A percentile compares a stretch with the other conserved stretches of the same genome.
Evolutionary conservation across 2,797 vertebrate species (phyloP).

Genomic region (Galagoides demidoff): DNA sequence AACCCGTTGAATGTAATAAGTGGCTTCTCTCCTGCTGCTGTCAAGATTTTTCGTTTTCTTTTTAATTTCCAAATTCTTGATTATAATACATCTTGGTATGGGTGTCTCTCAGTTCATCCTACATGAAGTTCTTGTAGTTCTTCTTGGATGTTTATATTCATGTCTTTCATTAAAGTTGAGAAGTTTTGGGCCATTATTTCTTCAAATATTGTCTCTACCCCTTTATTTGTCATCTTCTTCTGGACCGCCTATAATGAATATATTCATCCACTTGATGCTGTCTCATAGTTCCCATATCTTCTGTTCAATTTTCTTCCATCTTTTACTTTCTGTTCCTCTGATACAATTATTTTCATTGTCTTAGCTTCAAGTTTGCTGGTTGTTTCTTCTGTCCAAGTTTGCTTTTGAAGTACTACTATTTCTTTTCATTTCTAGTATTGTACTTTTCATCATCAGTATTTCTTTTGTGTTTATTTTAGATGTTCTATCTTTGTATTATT

Average conservation of each 20-base stretch:
- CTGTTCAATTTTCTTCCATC: background rate
- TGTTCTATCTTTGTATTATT: background rate
- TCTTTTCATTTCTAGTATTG: background rate
- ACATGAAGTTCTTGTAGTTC: background rate
- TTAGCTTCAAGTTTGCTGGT: background rate
- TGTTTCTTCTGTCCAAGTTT: background rate
- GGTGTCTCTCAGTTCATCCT: background rate
- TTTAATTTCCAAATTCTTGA: background rate
- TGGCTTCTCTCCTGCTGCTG: background rate
- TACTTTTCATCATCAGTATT: background rate
- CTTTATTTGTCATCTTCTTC: background rate
- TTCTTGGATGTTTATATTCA: background rate
- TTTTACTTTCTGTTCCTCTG: background rate
- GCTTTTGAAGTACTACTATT: background rate
- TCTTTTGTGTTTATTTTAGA: background rate
- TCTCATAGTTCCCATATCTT: background rate
- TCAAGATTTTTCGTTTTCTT: background rate
- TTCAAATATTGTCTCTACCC: background rate
- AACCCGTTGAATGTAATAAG: background rate
- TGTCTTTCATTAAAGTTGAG: background rate
- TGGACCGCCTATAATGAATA: background rate
- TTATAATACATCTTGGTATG: background rate
- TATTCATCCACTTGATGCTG: background rate
- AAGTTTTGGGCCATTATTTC: background rate
- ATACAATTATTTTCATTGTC: background rate